Evolutionary conservation across 53 echinoderm and acorn worm species (phyloP), one percentile per base, ranked within the genome.

Genomic region (Mesocentrotus franciscanus): DNA sequence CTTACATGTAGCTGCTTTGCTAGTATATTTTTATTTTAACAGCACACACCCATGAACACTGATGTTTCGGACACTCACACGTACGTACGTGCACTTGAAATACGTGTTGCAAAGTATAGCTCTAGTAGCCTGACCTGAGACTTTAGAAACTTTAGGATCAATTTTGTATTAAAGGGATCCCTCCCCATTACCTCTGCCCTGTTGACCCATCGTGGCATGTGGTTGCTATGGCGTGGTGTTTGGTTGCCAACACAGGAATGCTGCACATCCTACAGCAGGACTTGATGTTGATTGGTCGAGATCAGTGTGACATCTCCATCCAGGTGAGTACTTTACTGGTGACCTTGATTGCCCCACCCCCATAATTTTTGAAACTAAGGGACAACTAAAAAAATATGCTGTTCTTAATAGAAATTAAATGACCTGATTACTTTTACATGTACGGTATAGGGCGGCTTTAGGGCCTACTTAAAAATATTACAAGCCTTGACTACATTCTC

Each of bases 241-340:
- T 94, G 87, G 95, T 94, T 85, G 95, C 95, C 56, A 94, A 94
- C 95, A 94, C 95, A 56, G 95, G 95, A 61, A 85, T 94, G 95
- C 95, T 94, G 39, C 95, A 94, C 87, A 94, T 94, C 95, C 95
- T 94, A 29, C 95, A 85, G 68, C 85, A 85, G 55, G 95, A 94
- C 87, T 94, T 94, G 95, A 94, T 94, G 95, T 62, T 94, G 68
- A 85, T 94, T 94, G 95, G 95, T 70, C 85, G 95, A 85, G 85
- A 64, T 42, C 60, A 94, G 66, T 94, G 95, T 94, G 95, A 94
- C 87, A 85, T 94, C 64, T 71, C 85, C 87, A 68, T 94, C 95
- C 95, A 94, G 95, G 95, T 94, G 95, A 94, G 95, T 94, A 42
- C 60, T 26, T 60, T 84, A 49, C 26, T 58, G n/a, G 58, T 58